Evolutionary conservation across 2,113 vertebrate genomes (phyloP).

Genomic region (Mirounga angustirostris): DNA sequence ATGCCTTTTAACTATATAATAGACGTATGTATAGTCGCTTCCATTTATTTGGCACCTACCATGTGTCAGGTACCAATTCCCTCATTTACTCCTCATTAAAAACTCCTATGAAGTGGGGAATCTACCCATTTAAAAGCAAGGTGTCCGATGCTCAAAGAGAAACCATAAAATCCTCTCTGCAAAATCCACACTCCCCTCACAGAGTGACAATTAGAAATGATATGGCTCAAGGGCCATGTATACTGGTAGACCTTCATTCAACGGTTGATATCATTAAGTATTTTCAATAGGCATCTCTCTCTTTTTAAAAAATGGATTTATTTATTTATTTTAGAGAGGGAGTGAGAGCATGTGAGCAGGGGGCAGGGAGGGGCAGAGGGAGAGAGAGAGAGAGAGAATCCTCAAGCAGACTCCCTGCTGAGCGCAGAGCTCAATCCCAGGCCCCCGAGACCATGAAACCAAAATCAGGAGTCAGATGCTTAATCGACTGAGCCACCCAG

Average conservation of each 20-base stretch:
- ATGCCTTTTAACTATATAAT: neutral
- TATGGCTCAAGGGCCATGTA: neutral
- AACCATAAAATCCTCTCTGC: neutral
- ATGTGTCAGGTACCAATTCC: neutral
- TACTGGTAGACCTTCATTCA: neutral
- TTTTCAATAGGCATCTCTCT: neutral
- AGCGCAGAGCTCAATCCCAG: neutral
- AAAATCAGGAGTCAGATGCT: neutral
- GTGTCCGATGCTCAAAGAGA: neutral
- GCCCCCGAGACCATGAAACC: neutral
- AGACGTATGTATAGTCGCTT: neutral
- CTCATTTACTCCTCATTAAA: conserved; percentile 50
- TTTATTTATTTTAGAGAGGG: neutral
- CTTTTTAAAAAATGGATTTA: neutral
- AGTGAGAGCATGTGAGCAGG: neutral
- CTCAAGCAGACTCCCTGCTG: neutral
- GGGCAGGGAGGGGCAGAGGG: neutral
- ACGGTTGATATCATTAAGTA: neutral
- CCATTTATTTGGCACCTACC: neutral
- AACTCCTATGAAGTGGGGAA: neutral
- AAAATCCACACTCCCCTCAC: neutral
- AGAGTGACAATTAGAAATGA: neutral
- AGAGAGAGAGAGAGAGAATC: neutral
- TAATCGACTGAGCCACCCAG: neutral
- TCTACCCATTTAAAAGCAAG: conserved; percentile 21